Base-by-base conservation (phyloP, 2,797 vertebrate genomes). In the Sparidentex hasta region DNA sequence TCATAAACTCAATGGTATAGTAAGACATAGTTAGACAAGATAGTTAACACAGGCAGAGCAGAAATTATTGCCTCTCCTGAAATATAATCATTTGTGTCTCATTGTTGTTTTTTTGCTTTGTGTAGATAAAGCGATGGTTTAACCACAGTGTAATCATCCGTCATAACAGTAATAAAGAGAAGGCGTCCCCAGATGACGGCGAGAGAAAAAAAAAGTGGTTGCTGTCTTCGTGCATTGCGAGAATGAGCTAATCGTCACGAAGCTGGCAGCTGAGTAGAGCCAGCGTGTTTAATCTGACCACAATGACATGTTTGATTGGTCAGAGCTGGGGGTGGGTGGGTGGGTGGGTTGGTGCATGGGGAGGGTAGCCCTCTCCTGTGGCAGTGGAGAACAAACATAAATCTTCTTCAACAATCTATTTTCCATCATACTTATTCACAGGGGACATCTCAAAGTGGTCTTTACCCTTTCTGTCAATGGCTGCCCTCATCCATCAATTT, bases 401-500 rank as follows among this genome's bases (percentile, higher is more conserved):
- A 96, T 96, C 95, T 96, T 95, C 94, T 95, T 93, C 90, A 96
- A 95, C 94, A 96, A 95, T 93, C 94, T 95, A 94, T 94, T 95
- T 94, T 95, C 95, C 93, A 94, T 95, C 93, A 95, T 95, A 95
- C 92, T 95, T 96, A 94, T 95, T 95, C 94, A 95, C 92, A 95
- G 90, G 95, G 96, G 95, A 94, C 90, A 92, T 95, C 95, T 96
- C 94, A 95, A 94, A 95, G 95, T 95, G 95, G 95, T 97, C 95
- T 96, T 96, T 96, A 96, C 96, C 95, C 94, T 95, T 95, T 95
- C 95, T 97, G 96, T 97, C 97, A 97, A 96, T 96, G 95, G 93
- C 83, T 96, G 95, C 94, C 95, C 96, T 94, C 95, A 96, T 97
- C 95, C 96, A 97, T 97, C 96, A 96, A 94, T 97, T 97, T 96